Evolutionary conservation across 2,113 vertebrate species (phyloP).

Genomic region (Spea bombifrons): DNA sequence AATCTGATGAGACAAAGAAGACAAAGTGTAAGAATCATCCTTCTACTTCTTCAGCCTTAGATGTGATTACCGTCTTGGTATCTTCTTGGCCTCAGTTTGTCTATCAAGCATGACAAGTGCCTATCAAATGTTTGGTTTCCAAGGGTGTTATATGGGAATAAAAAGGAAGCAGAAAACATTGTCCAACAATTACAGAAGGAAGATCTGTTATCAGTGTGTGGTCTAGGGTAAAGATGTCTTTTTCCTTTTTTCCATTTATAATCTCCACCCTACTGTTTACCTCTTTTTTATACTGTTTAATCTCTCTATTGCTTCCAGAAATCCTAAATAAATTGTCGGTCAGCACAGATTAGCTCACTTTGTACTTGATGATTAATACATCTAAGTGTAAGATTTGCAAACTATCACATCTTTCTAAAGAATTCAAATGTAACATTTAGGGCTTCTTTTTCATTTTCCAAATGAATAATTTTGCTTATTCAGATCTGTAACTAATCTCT

Average conservation of each 20-base stretch:
- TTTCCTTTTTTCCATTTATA: conserved; percentile 75
- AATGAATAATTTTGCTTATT: not conserved
- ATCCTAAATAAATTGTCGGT: conserved; percentile 84
- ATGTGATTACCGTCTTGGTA: conserved; percentile 61
- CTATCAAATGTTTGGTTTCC: conserved; percentile 83
- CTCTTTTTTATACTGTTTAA: conserved; percentile 83
- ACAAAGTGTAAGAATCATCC: conserved; percentile 77
- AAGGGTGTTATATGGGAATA: conserved; percentile 47
- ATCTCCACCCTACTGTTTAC: conserved; percentile 84
- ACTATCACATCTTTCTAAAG: conserved; percentile 9
- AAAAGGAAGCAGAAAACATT: conserved; percentile 64
- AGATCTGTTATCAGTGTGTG: conserved; percentile 91
- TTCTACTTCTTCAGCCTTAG: conserved; percentile 72
- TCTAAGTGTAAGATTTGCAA: conserved; percentile 59
- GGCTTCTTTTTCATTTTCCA: not conserved
- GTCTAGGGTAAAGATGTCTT: conserved; percentile 73
- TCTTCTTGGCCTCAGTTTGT: conserved; percentile 79
- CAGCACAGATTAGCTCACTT: conserved; percentile 87
- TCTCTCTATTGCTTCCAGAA: conserved; percentile 78
- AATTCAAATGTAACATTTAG: conserved; percentile 10
- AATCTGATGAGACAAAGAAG: conserved; percentile 74
- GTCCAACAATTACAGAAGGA: conserved; percentile 78
- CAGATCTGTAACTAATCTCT: not conserved
- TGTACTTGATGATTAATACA: conserved; percentile 76
- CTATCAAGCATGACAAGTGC: conserved; percentile 90